Evolutionary conservation across 2,113 vertebrate genomes (phyloP).

Genomic region (Myotis davidii): DNA sequence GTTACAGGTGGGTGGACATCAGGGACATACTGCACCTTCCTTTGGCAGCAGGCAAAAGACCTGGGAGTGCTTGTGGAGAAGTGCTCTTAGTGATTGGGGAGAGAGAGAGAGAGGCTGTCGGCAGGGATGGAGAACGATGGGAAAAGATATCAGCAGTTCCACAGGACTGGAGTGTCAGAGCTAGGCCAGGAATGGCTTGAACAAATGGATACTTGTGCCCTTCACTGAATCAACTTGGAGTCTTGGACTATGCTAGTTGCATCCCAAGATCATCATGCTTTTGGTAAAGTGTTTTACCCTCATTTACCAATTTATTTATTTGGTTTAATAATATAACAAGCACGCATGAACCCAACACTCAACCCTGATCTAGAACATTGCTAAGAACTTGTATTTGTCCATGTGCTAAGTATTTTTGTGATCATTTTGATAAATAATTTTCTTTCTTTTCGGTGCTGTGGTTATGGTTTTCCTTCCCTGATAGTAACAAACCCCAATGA

Average conservation of each 20-base stretch:
- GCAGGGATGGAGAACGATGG: not conserved
- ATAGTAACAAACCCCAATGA: slow-evolving; percentile 35
- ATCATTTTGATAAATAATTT: not conserved
- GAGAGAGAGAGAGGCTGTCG: not conserved
- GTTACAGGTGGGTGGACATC: not conserved
- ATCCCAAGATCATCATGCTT: not conserved
- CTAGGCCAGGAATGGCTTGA: not conserved
- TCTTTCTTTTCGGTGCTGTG: slow-evolving; percentile 16
- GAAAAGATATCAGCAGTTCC: not conserved
- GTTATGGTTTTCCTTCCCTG: slow-evolving; percentile 26
- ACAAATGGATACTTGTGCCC: not conserved
- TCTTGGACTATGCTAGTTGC: not conserved
- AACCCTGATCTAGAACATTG: slow-evolving; percentile 14
- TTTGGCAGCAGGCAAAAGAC: not conserved
- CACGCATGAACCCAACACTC: not conserved
- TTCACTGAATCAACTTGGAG: not conserved
- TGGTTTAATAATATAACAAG: not conserved
- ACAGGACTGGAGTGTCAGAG: not conserved
- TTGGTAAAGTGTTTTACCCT: not conserved
- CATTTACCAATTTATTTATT: not conserved
- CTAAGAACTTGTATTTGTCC: slow-evolving; percentile 3
- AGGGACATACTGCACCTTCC: not conserved
- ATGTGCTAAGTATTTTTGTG: not conserved
- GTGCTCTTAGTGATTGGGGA: not conserved
- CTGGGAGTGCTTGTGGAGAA: not conserved